A percentile compares a stretch with the other conserved stretches of the same genome.
phyloP scores from a whole-genome alignment of 2,888 invertebrate genomes.

The Cheilosia pagana region DNA sequence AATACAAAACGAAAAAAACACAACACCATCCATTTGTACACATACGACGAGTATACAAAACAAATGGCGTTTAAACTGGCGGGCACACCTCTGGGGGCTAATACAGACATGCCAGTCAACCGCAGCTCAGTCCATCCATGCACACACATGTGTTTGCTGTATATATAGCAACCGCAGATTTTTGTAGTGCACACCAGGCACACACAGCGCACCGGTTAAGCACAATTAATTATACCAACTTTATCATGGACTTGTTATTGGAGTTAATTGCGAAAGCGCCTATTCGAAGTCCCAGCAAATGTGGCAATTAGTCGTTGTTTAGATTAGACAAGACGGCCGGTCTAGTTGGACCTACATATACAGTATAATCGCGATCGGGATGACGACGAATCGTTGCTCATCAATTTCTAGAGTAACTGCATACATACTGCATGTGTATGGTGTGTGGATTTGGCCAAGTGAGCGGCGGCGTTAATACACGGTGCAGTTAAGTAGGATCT shows the following conservation, averaged over 20 bases:
- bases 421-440: background rate
- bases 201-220: conserved; percentile 64
- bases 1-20: background rate
- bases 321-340: conserved; percentile 73
- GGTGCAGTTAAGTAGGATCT: conserved; percentile 39
- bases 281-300: conserved; percentile 71
- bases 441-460: conserved; percentile 55
- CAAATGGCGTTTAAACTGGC: conserved; percentile 66
- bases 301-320: conserved; percentile 75
- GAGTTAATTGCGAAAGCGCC: conserved; percentile 75
- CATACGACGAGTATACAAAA: conserved; percentile 34
- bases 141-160: conserved; percentile 18
- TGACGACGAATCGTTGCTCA: conserved; percentile 67
- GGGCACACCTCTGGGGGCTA: conserved; percentile 71
- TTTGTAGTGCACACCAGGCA: conserved; percentile 48
- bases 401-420: conserved; percentile 71
- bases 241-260: conserved; percentile 75
- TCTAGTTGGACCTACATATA: conserved; percentile 14
- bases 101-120: conserved; percentile 67
- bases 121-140: conserved; percentile 28
- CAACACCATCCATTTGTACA: conserved; percentile 6
- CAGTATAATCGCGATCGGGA: conserved; percentile 50
- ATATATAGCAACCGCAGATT: background rate
- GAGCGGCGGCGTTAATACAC: conserved; percentile 64
- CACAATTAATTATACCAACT: conserved; percentile 73